These are phyloP conservation scores for Cherax destructor DNA, from an alignment of 1,140 invertebrate species.

Conservation along the genomic window DNA sequence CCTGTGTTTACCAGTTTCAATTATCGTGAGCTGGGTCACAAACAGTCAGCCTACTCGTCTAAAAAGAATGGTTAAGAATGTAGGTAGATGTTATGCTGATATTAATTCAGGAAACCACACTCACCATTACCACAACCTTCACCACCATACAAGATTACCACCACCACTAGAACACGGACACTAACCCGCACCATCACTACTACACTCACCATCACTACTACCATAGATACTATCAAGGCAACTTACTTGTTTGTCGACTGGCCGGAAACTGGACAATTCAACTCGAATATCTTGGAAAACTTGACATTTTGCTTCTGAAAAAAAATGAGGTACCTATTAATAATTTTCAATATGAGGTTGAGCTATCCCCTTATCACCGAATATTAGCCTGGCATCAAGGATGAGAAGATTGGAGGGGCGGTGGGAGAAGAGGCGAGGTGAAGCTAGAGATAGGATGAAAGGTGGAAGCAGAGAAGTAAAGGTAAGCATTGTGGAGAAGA, in stretches of 20 bases:
- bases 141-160: background rate
- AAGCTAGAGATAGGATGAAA: background rate
- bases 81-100: too few relatives aligned
- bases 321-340: background rate
- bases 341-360: background rate
- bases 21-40: too few relatives aligned
- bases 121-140: background rate
- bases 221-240: background rate
- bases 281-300: conserved; percentile 53
- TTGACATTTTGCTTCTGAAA: conserved; percentile 45
- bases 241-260: conserved; percentile 41
- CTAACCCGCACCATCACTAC: background rate
- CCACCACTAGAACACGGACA: background rate
- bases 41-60: too few relatives aligned
- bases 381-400: too few relatives aligned
- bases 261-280: conserved; percentile 44
- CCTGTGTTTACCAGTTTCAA: too few relatives aligned
- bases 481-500: background rate
- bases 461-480: background rate
- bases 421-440: too few relatives aligned
- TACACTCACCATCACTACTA: conserved; percentile 9
- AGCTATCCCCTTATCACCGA: too few relatives aligned
- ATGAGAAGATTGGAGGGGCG: too few relatives aligned
- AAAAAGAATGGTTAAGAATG: too few relatives aligned
- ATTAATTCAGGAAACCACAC: background rate